Conservation (phyloP, 2,797 vertebrate species). For the Sebastes goodei region DNA sequence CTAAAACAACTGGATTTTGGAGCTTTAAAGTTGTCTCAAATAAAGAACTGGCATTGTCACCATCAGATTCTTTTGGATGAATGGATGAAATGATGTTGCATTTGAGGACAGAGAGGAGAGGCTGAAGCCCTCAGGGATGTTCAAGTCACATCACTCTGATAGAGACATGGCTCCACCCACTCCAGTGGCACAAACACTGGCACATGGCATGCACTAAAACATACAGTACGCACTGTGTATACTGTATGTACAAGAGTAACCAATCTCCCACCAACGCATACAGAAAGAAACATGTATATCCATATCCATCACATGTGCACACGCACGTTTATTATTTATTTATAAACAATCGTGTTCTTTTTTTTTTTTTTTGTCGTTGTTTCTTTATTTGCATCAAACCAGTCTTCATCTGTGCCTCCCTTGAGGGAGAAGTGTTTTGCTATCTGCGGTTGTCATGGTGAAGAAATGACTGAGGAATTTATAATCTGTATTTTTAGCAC, state of each 20-base stretch:
- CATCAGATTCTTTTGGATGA: not conserved
- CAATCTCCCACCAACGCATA: not conserved
- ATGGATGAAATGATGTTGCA: not conserved
- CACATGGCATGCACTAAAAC: not conserved
- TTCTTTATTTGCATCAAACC: conserved; percentile 20
- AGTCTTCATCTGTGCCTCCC: conserved; percentile 22
- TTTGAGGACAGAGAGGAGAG: not conserved
- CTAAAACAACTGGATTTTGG: not conserved
- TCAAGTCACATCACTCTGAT: conserved; percentile 10
- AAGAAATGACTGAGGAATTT: conserved; percentile 21
- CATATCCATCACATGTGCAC: not conserved
- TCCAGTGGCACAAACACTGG: not conserved
- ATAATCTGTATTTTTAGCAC: conserved; percentile 22
- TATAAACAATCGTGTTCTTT: not conserved
- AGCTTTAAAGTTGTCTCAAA: too few species aligned
- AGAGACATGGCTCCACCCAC: not conserved
- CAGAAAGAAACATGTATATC: not conserved
- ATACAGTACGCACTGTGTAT: not conserved
- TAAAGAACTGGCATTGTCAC: too few species aligned
- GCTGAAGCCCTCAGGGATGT: not conserved
- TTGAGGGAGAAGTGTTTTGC: conserved; percentile 14
- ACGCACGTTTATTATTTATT: not conserved
- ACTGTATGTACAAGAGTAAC: not conserved
- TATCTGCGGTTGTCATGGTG: conserved; percentile 62
- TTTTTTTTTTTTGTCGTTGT: not conserved